Percentiles rank a stretch among this genome's conserved stretches.
Conservation (phyloP, 2,797 vertebrate genomes). For the Sphenodon punctatus region DNA sequence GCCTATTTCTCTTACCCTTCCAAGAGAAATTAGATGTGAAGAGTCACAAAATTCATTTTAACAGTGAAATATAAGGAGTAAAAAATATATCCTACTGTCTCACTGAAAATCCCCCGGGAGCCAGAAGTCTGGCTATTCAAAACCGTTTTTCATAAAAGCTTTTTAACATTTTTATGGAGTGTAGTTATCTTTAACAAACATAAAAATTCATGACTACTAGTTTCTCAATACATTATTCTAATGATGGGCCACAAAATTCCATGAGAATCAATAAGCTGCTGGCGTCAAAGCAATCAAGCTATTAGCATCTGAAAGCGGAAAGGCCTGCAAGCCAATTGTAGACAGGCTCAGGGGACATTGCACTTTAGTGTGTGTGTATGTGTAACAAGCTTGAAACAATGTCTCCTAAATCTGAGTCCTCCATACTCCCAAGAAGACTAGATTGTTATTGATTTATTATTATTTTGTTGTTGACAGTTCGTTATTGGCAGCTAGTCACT, state of each 20-base stretch:
- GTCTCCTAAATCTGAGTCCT: neutral
- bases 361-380: neutral
- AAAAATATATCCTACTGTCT: no score
- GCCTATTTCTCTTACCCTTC: neutral
- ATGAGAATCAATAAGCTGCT: neutral
- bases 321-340: accelerated
- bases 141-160: constrained; percentile 22
- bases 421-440: neutral
- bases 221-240: neutral
- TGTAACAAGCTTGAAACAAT: neutral
- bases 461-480: neutral
- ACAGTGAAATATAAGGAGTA: neutral
- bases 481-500: neutral
- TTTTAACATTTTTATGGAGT: constrained; percentile 13
- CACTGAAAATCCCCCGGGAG: neutral
- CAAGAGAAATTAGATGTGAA: constrained; percentile 4
- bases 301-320: neutral
- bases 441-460: neutral
- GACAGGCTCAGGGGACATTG: neutral
- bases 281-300: neutral
- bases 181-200: neutral
- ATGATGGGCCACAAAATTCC: neutral
- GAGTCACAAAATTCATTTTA: neutral
- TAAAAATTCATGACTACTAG: constrained; percentile 17
- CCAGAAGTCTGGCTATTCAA: neutral